Percentiles rank a stretch among this genome's conserved stretches.
Conservation (phyloP, 2,113 vertebrate species). For the Chlorodrepanis virens region DNA sequence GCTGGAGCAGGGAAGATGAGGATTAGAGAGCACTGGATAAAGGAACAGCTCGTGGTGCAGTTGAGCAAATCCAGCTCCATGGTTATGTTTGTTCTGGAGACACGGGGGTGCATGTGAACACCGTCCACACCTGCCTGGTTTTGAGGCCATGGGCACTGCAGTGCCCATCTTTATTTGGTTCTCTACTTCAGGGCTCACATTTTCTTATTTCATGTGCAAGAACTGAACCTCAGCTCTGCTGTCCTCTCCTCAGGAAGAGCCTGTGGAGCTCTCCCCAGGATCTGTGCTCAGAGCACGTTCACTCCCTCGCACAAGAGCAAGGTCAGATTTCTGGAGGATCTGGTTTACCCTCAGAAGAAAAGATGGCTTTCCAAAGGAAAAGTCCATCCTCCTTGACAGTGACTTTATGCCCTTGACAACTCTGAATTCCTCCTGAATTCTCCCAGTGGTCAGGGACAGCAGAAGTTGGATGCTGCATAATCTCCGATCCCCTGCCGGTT, state of each 20-base stretch:
- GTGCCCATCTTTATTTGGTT: not conserved
- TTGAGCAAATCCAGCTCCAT: not conserved
- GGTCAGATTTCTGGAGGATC: not conserved
- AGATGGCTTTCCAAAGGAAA: not conserved
- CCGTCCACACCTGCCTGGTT: rapidly evolving
- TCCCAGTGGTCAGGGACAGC: not conserved
- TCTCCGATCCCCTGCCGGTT: not conserved
- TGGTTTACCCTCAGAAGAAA: not conserved
- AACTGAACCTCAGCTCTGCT: not conserved
- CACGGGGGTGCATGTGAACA: rapidly evolving
- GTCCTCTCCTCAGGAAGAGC: not conserved
- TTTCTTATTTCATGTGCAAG: not conserved
- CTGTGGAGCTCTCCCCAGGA: not conserved
- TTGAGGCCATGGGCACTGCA: not conserved
- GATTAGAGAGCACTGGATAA: rapidly evolving
- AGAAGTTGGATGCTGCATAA: not conserved
- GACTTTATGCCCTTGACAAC: not conserved
- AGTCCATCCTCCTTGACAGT: not conserved
- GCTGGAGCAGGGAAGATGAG: not conserved
- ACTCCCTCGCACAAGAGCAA: not conserved
- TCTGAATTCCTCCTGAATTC: not conserved
- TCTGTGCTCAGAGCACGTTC: not conserved
- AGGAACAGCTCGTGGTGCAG: not conserved
- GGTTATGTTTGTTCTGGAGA: not conserved
- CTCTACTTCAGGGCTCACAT: not conserved